A percentile compares a stretch with the other conserved stretches of the same genome.
phyloP scores from a whole-genome alignment of 2,888 invertebrate genomes.

The Beris chalybata region DNA sequence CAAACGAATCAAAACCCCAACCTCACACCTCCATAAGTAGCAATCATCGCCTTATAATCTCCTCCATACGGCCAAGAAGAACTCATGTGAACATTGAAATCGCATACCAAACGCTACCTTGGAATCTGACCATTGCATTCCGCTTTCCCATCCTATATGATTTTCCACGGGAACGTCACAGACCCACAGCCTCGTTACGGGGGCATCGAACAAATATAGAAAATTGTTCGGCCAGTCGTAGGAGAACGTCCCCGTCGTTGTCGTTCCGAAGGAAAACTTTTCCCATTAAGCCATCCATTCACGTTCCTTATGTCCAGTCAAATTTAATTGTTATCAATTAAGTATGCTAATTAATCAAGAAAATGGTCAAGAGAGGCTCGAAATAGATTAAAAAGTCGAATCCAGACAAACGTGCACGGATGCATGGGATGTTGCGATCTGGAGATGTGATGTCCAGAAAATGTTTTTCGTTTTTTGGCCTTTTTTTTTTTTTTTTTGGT shows the following conservation, averaged over 20 bases:
- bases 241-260: no score
- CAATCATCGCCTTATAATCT: conserved; percentile 27
- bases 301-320: conserved; percentile 39
- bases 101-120: conserved; percentile 26
- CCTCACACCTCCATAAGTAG: conserved; percentile 26
- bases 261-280: conserved; percentile 34
- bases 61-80: conserved; percentile 23
- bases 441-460: conserved; percentile 22
- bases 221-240: no score
- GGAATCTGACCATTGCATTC: conserved; percentile 30
- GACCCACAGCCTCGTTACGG: conserved; percentile 1
- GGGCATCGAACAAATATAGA: no score
- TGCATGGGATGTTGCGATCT: conserved; percentile 9
- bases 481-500: neutral
- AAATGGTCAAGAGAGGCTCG: conserved; percentile 33
- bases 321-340: conserved; percentile 43
- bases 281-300: conserved; percentile 40
- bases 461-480: conserved; percentile 11
- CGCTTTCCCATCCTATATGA: conserved; percentile 11
- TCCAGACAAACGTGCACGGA: neutral
- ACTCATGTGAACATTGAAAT: conserved; percentile 29
- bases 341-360: conserved; percentile 43
- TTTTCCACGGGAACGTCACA: neutral
- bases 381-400: conserved; percentile 34
- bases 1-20: conserved; percentile 19